These are phyloP conservation scores for Lacerta agilis DNA, from an alignment of 2,797 vertebrate genomes.

Conservation along the genomic window DNA sequence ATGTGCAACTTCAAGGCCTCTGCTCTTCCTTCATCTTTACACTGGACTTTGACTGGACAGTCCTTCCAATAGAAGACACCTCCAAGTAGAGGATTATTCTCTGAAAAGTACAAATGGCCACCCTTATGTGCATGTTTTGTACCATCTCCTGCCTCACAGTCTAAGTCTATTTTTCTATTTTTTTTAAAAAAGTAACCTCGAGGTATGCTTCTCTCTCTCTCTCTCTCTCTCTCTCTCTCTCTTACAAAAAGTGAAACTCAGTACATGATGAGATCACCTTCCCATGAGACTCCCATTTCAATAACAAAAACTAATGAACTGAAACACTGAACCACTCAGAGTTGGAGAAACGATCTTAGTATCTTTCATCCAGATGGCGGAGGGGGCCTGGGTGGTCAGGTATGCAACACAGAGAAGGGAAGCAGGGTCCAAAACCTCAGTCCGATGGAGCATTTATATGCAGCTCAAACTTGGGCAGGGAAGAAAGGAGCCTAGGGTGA, in stretches of 20 bases:
- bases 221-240: no score
- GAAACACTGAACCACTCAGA: neutral
- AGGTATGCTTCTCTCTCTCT: no score
- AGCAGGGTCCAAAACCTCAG: neutral
- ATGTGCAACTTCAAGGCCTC: neutral
- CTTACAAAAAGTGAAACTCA: no score
- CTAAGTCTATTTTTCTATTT: no score
- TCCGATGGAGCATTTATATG: neutral
- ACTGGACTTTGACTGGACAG: neutral
- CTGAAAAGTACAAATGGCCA: neutral
- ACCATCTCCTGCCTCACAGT: no score
- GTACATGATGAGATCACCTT: no score
- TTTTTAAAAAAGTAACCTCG: no score
- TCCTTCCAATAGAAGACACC: no score
- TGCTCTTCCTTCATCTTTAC: neutral
- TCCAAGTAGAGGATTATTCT: neutral
- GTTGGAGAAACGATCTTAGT: neutral
- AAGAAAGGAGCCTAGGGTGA: neutral
- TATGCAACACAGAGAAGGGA: neutral
- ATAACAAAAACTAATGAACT: neutral
- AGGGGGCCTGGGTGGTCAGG: neutral
- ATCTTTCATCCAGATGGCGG: neutral
- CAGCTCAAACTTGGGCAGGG: neutral
- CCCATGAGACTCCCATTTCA: no score
- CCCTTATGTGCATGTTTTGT: no score